These are phyloP conservation scores for Lycia hirtaria DNA, from an alignment of 2,888 invertebrate species.

Conservation along the genomic window DNA sequence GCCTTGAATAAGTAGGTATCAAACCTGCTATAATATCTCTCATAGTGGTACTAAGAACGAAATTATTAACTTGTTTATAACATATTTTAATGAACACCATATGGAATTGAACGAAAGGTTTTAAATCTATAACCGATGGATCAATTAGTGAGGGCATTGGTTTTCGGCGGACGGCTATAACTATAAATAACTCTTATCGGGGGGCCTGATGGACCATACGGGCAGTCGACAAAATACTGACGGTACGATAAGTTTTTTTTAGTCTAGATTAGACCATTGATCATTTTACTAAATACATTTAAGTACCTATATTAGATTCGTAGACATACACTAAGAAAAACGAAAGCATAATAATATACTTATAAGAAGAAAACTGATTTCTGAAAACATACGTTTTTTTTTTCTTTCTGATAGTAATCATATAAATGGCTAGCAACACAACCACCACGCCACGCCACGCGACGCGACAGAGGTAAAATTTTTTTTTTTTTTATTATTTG, in stretches of 20 bases:
- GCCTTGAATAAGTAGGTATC: no score
- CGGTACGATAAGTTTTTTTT: slow-evolving; percentile 22
- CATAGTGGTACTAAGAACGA: background rate
- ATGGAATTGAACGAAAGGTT: slow-evolving; percentile 39
- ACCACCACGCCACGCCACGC: no score
- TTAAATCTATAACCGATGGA: slow-evolving; percentile 43
- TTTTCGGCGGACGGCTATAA: slow-evolving; percentile 64
- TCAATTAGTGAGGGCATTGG: slow-evolving; percentile 52
- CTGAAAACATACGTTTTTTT: no score
- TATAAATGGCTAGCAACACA: no score
- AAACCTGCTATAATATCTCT: background rate
- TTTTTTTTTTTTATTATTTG: no score
- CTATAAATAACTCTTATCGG: slow-evolving; percentile 69
- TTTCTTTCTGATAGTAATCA: no score
- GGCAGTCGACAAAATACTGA: slow-evolving; percentile 46
- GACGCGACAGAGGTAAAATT: no score
- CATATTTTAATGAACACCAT: slow-evolving; percentile 35
- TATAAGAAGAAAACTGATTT: no score
- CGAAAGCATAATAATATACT: no score
- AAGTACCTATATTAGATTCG: background rate
- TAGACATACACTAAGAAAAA: no score
- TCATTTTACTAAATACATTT: slow-evolving; percentile 1
- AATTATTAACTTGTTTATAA: background rate
- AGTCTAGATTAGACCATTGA: slow-evolving; percentile 10
- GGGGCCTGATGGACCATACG: slow-evolving; percentile 61